phyloP scores from a whole-genome alignment of 2,888 invertebrate genomes.

The Aromia moschata region DNA sequence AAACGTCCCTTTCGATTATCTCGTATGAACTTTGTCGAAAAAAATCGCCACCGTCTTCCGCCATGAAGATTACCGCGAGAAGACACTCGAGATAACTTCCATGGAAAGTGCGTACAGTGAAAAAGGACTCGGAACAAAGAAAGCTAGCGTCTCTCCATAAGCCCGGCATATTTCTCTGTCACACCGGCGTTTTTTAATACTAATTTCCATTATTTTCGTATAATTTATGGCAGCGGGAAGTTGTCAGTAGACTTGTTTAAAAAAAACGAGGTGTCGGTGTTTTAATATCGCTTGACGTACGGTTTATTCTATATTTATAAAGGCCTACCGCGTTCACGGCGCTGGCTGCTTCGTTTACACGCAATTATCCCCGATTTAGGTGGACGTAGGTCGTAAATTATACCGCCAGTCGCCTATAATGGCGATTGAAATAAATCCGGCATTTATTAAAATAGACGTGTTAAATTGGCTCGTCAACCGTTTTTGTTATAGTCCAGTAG shows the following conservation, averaged over 20 bases:
- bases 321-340: constrained; percentile 42
- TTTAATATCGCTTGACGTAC: constrained; percentile 43
- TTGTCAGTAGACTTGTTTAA: constrained; percentile 37
- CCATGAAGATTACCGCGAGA: not conserved
- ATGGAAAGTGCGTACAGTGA: not conserved
- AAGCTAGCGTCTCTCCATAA: not conserved
- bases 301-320: constrained; percentile 45
- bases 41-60: not conserved
- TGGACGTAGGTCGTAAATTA: constrained; percentile 45
- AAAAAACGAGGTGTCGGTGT: constrained; percentile 44
- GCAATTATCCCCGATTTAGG: constrained; percentile 46
- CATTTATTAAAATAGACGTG: constrained; percentile 36
- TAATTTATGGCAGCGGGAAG: constrained; percentile 43
- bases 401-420: constrained; percentile 40
- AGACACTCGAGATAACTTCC: not conserved
- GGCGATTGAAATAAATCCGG: constrained; percentile 44
- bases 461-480: constrained; percentile 22
- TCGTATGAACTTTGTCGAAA: too few species aligned
- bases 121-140: constrained; percentile 1
- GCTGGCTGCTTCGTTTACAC: constrained; percentile 42
- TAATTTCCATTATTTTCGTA: constrained; percentile 47
- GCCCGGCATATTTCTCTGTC: constrained; percentile 17
- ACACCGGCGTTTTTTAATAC: constrained; percentile 32
- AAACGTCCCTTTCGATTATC: too few species aligned
- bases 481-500: constrained; percentile 29